Evolutionary conservation across 2,113 vertebrate genomes (phyloP), one percentile per base, ranked within the genome.

Genomic region (Parus major): DNA sequence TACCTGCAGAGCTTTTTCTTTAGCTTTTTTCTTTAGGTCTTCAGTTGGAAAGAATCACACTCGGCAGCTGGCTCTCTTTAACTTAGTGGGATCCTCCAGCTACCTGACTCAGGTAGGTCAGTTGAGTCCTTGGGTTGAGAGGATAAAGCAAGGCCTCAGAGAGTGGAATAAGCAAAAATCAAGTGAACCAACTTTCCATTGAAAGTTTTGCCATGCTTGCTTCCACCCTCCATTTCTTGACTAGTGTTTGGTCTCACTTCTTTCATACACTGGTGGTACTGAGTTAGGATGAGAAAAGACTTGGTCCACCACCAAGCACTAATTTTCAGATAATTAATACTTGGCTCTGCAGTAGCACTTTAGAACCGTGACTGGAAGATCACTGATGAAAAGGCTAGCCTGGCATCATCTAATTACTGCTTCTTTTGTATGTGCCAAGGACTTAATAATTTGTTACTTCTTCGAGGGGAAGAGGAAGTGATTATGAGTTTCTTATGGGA

Each of bases 311-410:
- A 96, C 95, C 97, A 97, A 97, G 78, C 75, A 72, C 94, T 97
- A 95, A 97, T 97, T 97, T 97, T 97, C 90, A 96, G 96, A 84
- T 97, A 97, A 98, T 98, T 97, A 97, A 95, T 97, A 95, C 89
- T 97, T 98, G 98, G 97, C 97, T 94, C n/a, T 29, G 22, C 44
- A 71, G 68, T 75, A 90, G 85, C 70, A 86, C 90, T 97, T 97
- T 94, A 94, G 92, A 97, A 95, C 91, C 90, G 89, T 97, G 97
- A 96, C 97, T 98, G 95, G 22, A 93, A 96, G 94, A 94, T 95
- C 95, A 94, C 92, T 95, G 97, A 97, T 46, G 31, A 84, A 93
- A 97, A 91, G 85, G 97, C 97, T 92, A 97, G 80, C 85, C 95
- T 96, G 97, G 94, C 75, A 88, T 92, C 68, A 52, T 87, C 79